Evolutionary conservation across 2,888 invertebrate genomes (phyloP), one percentile per base, ranked within the genome.

Genomic region (Gerris lacustris): DNA sequence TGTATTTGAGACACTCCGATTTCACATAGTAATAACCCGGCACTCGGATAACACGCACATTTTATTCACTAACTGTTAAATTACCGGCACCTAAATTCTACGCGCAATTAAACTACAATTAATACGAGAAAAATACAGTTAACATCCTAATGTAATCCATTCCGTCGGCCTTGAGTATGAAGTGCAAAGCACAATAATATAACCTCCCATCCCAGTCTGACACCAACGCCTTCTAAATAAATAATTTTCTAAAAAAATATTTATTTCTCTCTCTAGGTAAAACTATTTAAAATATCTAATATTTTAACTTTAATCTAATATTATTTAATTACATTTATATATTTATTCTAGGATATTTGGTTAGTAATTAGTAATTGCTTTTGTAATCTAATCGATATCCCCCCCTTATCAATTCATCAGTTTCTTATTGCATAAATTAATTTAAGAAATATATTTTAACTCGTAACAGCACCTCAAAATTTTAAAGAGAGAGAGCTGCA

Each of bases 181-280:
- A 71, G 72, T 63, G 64, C 63, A 44, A 11, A 66, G 66, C 71
- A 74, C 73, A 74, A 74, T 74, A 73, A 72, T 73, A 74, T 74
- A 74, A 74, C 74, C 74, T 74, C 68, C 74, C 73, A 44, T 43
- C n/a, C 67, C 45, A 43, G 44, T 15, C 67, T 63, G 64, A 9
- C 64, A 64, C 45, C 71, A 68, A 67, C 6, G 73, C 73, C 73
- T 55, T 67, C 18, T 17, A 17, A 44, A 73, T 73, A 31, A 45
- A 43, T 44, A 17, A 44, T 44, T 63, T 68, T 31, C 63, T 67
- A 31, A 31, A 31, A 31, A 31, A 31, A 31, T 31, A 31, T 31
- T 31, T 31, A 31, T 31, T 31, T 31, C 31, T 31, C 4, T 31
- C 31, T 31, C 31, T 2, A 31, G 31, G 4, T 31, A 31, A 31